These are phyloP conservation scores for Venturia canescens DNA, from an alignment of 1,140 invertebrate species.

Conservation along the genomic window DNA sequence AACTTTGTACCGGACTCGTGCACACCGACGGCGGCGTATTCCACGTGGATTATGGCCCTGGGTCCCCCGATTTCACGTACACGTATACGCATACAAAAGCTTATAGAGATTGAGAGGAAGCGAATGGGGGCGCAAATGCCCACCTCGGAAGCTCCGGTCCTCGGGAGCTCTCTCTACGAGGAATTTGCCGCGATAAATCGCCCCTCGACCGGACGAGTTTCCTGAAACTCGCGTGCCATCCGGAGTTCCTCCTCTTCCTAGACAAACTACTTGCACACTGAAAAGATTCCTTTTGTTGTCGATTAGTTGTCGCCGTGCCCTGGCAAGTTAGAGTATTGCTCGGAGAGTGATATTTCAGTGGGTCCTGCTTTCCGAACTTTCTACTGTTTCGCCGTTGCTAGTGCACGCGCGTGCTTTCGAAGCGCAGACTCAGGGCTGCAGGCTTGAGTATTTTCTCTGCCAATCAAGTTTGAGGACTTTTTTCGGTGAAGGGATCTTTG, in stretches of 20 bases:
- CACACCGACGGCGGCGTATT: neutral
- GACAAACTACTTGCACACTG: no score
- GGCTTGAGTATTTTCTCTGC: no score
- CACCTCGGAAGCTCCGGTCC: neutral
- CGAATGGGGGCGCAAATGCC: neutral
- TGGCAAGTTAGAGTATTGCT: no score
- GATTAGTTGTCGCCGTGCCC: no score
- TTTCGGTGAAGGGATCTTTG: no score
- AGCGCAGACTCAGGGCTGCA: no score
- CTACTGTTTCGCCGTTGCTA: no score
- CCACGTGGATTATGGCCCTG: neutral
- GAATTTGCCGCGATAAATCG: constrained; percentile 7
- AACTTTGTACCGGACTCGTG: neutral
- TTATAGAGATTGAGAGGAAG: constrained; percentile 8
- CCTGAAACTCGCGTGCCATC: constrained; percentile 23
- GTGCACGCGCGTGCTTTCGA: no score
- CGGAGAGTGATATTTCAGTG: no score
- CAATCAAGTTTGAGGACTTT: no score
- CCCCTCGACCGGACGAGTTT: constrained; percentile 8
- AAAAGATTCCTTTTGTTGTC: no score
- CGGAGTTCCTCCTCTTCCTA: neutral
- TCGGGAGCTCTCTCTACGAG: neutral
- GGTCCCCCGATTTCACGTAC: neutral
- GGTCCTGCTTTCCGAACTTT: no score
- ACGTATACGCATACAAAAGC: neutral